Conservation (phyloP, 2,797 vertebrate genomes). For the Fistularia commersonii region DNA sequence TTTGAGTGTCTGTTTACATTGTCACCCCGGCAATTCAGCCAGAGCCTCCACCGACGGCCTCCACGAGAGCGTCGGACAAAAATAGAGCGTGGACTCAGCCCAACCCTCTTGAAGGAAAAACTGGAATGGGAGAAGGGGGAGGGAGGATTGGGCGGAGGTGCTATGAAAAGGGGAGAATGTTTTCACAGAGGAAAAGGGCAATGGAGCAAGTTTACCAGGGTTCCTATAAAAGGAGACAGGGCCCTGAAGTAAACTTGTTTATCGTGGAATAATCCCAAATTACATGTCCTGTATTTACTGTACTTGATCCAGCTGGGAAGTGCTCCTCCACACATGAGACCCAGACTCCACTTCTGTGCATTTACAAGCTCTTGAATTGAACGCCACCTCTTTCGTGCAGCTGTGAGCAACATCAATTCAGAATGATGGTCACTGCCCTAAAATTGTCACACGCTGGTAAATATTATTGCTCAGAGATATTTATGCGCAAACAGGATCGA, state of each 20-base stretch:
- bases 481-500: too few species aligned
- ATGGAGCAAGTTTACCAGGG: constrained; percentile 29
- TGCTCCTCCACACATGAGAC: background rate
- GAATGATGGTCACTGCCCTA: too few species aligned
- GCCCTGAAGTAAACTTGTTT: constrained; percentile 23
- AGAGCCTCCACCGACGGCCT: constrained; percentile 15
- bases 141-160: background rate
- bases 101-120: constrained; percentile 13
- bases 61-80: constrained; percentile 38
- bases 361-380: too few species aligned
- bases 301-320: background rate
- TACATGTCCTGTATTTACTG: constrained; percentile 13
- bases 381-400: too few species aligned
- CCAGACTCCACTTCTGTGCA: too few species aligned
- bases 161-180: constrained; percentile 26
- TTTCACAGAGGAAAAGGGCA: constrained; percentile 39
- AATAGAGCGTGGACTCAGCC: constrained; percentile 51
- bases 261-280: constrained; percentile 22
- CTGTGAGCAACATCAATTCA: too few species aligned
- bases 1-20: constrained; percentile 66
- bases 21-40: constrained; percentile 50
- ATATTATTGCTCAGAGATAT: too few species aligned
- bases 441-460: too few species aligned
- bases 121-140: constrained; percentile 9
- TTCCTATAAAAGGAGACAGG: constrained; percentile 18